Percentiles rank a stretch among this genome's conserved stretches.
Conservation (phyloP, 1,140 invertebrate species). For the Drosophila tsacasi region DNA sequence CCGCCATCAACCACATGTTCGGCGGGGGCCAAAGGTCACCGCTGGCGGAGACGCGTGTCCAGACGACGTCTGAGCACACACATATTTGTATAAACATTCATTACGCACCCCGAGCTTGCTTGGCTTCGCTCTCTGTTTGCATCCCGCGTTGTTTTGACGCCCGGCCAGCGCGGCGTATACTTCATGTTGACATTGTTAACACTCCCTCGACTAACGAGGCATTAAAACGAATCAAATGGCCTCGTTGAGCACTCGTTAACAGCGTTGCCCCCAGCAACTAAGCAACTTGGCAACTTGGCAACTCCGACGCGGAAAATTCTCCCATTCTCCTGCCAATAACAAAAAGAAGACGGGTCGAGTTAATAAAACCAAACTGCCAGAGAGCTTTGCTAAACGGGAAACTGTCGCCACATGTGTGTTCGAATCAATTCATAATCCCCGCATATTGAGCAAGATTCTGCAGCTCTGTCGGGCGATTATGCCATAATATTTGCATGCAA, state of each 20-base stretch:
- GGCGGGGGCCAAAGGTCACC: conserved; percentile 43
- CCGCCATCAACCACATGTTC: conserved; percentile 3
- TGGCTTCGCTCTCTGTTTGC: conserved; percentile 43
- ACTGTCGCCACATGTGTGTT: conserved; percentile 41
- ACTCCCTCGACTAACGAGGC: conserved; percentile 34
- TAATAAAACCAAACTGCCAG: conserved; percentile 37
- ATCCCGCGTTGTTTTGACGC: conserved; percentile 25
- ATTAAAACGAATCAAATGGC: conserved; percentile 36
- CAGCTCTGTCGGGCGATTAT: conserved; percentile 36
- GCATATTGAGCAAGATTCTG: conserved; percentile 32
- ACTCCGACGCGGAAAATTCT: conserved; percentile 3
- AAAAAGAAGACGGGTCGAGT: conserved; percentile 37
- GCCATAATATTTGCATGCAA: conserved; percentile 50
- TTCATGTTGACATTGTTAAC: conserved; percentile 47
- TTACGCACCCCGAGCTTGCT: conserved; percentile 36
- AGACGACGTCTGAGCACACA: conserved; percentile 36
- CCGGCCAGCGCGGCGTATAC: conserved; percentile 58
- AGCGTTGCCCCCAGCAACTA: conserved; percentile 14
- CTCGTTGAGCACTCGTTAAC: conserved; percentile 54
- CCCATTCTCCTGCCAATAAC: conserved; percentile 19
- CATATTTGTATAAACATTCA: conserved; percentile 54
- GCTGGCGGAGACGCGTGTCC: conserved; percentile 30
- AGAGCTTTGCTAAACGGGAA: conserved; percentile 18
- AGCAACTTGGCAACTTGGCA: conserved; percentile 5
- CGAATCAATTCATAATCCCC: conserved; percentile 27